Evolutionary conservation across 2,797 vertebrate species (phyloP).

Genomic region (Hybognathus amarus): DNA sequence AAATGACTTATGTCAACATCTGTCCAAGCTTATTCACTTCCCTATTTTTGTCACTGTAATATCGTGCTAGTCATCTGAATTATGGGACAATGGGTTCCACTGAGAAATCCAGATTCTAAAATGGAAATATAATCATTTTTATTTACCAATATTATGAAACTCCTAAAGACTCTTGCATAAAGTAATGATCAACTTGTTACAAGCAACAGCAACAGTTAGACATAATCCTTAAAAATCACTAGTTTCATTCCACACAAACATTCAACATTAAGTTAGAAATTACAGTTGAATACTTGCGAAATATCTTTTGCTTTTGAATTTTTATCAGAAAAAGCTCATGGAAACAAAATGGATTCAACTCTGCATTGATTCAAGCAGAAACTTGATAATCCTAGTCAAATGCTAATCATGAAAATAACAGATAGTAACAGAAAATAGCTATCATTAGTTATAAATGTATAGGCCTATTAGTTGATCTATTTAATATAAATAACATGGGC

Average conservation of each 20-base stretch:
- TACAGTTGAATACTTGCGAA: background rate
- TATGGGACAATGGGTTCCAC: conserved; percentile 39
- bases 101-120: conserved; percentile 48
- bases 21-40: conserved; percentile 18
- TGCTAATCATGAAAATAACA: background rate
- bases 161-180: conserved; percentile 19
- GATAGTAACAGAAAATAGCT: background rate
- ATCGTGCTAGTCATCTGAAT: conserved; percentile 32
- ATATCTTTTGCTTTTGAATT: background rate
- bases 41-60: conserved; percentile 37
- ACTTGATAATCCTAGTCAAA: background rate
- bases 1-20: conserved; percentile 2
- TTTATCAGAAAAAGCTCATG: background rate
- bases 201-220: conserved; percentile 8
- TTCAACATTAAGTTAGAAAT: background rate
- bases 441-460: background rate
- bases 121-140: conserved; percentile 29
- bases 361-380: background rate
- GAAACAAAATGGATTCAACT: background rate
- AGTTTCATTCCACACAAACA: background rate
- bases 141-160: conserved; percentile 46
- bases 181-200: conserved; percentile 22
- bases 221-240: background rate
- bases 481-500: conserved; percentile 42
- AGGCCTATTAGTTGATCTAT: background rate